Evolutionary conservation across 1,140 invertebrate genomes (phyloP), one percentile per base, ranked within the genome.

Genomic region (Aphaenogaster ashmeadi): DNA sequence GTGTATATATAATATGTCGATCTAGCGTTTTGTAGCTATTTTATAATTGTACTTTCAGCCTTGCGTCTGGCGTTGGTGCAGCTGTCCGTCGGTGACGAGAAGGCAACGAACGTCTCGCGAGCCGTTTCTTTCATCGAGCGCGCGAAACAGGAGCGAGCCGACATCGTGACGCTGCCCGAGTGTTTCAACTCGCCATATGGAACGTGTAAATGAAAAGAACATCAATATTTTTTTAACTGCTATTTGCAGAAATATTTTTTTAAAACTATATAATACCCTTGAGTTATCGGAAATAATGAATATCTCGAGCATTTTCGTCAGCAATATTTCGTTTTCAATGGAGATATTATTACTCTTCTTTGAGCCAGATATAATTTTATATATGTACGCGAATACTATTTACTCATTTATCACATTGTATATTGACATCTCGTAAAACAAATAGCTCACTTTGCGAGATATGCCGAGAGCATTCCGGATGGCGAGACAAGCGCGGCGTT

Each of bases 141-240:
- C 80, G 98, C 98, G 3, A 97, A 97, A 91, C 93, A 97, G 74
- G 97, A 98, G 21, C 69, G 36, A 21, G 98, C 98, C 0, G 96
- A 98, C 58, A 92, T 99, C 38, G 96, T 99, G 18, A 97, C 97
- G 0, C 93, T 99, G 15, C 98, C 98, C 0, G 98, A 99, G 96
- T 99, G 98, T 93, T 99, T 99, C 92, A 99, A 99, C 95, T 98
- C 97, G 44, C 98, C 98, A 0, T 99, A 99, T 96, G 98, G 98
- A 87, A 98, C 98, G 47, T 96, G 97, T 97, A 96, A 96, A 74
- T 27, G 5, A 47, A 6, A 47, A 13, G 3, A 69, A 0, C 66
- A 50, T 7, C 5, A 67, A 44, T 64, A n/a, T 15, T 11, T 50
- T 15, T 18, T 67, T 21, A 11, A 66, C 41, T 69, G 27, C 27